Base-by-base conservation (phyloP, 2,888 invertebrate genomes). In the Zelleria hepariella region DNA sequence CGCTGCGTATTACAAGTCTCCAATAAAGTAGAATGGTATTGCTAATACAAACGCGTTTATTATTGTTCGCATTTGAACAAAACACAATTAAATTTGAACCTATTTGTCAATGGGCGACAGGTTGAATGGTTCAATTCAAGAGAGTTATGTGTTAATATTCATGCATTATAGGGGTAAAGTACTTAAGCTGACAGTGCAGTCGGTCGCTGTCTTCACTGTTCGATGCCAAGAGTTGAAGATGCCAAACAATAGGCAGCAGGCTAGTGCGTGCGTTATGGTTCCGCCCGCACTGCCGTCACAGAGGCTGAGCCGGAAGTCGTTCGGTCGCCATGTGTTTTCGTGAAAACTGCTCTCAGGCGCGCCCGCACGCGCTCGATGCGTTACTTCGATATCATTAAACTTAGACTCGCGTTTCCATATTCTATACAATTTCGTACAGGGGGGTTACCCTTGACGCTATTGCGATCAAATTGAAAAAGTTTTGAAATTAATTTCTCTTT, bases 201-300 rank as follows among this genome's bases (percentile, higher is more conserved):
- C 70, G 68, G 72, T 73, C 65, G 71, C 70, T 70, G 69, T 73
- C 74, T 78, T 71, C 74, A 72, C 78, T 71, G 74, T 79, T 77
- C 72, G 80, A 85, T 88, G 87, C 87, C 87, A 88, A 88, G 74
- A 85, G 77, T 76, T 72, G 77, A 72, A 80, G 82, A 85, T 86
- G 87, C 86, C 87, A 88, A 85, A 85, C 83, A 86, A 86, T 80
- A 80, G 82, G 82, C 85, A 83, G 82, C 85, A 83, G 77, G 79
- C 76, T 71, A 71, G 67, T 71, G 75, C 67, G 73, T 73, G 68
- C 66, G 62, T 67, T 80, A 80, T 78, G 73, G 77, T 80, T 80
- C 79, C 78, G 81, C 70, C 74, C 74, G 65, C 66, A 74, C 77
- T 77, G 32, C 20, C 58, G 18, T 58, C 25, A 25, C n/a, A n/a